Conservation (phyloP, 2,888 invertebrate genomes). For the Macrostomum cliftonense region DNA sequence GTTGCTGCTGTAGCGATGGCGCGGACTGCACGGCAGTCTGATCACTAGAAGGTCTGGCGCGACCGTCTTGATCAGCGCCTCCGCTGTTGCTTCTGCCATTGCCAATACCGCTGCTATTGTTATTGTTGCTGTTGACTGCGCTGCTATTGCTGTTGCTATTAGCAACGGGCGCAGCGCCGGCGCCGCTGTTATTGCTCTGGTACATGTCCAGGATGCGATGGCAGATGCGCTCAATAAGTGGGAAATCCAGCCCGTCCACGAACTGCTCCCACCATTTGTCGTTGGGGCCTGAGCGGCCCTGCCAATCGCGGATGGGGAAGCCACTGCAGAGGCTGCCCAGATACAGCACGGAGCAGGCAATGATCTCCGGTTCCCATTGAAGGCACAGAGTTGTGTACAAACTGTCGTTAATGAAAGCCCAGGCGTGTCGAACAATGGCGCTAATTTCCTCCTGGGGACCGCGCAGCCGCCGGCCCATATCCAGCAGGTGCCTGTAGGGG, state of each 20-base stretch:
- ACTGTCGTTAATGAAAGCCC: conserved; percentile 98
- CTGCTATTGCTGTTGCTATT: too few species aligned
- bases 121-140: too few species aligned
- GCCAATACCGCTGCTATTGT: too few species aligned
- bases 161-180: too few species aligned
- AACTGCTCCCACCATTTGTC: conserved; percentile 88
- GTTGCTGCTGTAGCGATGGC: too few species aligned
- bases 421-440: conserved; percentile 96
- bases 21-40: too few species aligned
- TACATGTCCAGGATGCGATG: conserved; percentile 79
- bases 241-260: conserved; percentile 71
- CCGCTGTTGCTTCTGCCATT: too few species aligned
- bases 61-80: too few species aligned
- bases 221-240: conserved; percentile 55
- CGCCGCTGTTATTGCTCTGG: background rate
- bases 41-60: too few species aligned
- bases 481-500: conserved; percentile 75
- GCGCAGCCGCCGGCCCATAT: conserved; percentile 22
- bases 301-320: conserved; percentile 83
- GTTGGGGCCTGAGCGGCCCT: conserved; percentile 50
- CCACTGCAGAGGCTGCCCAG: conserved; percentile 83
- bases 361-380: conserved; percentile 95
- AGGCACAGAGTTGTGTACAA: conserved; percentile 83
- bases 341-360: conserved; percentile 84
- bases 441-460: conserved; percentile 76